Evolutionary conservation across 2,797 vertebrate genomes (phyloP), one percentile per base, ranked within the genome.

Genomic region (Phalloptychus januarius): DNA sequence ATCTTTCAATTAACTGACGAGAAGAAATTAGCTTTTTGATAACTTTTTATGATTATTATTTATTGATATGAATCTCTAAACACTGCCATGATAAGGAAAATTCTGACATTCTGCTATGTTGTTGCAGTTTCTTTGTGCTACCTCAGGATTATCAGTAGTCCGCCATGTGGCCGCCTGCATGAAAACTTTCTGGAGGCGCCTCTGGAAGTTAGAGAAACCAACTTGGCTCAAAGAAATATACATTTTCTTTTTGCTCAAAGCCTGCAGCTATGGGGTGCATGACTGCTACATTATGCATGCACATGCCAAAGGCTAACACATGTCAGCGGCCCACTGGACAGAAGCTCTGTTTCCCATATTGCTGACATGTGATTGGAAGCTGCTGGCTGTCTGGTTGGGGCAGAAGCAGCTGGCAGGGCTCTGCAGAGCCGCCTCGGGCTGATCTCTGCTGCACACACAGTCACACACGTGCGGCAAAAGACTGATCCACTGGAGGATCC

Each of bases 291-390:
- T 95, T 94, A 94, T 94, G 90, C 92, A 92, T 93, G 91, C 93
- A 91, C 87, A 87, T 83, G 87, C 91, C 91, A 95, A 88, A 89
- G 93, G 92, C 94, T 92, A 94, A 91, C 91, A 92, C 92, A 93
- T 93, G 94, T 94, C 92, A 92, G 88, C 83, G 81, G 92, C 93
- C 90, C 86, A 88, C 88, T 84, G 94, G 94, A 95, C 95, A 95
- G 89, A 93, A 93, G 94, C 94, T 90, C 93, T 87, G 92, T 63
- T 95, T 94, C 95, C 94, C 95, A 95, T 95, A 96, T 96, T 96
- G 95, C 93, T 93, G 94, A 94, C 93, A 95, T 95, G 95, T 91
- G 93, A 92, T 90, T 90, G 89, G 95, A 96, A 96, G 94, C 95
- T 96, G 96, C 94, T 96, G 94, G 90, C 93, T 95, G 95, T 95